phyloP scores from a whole-genome alignment of 2,888 invertebrate species.

The Acronicta alni region DNA sequence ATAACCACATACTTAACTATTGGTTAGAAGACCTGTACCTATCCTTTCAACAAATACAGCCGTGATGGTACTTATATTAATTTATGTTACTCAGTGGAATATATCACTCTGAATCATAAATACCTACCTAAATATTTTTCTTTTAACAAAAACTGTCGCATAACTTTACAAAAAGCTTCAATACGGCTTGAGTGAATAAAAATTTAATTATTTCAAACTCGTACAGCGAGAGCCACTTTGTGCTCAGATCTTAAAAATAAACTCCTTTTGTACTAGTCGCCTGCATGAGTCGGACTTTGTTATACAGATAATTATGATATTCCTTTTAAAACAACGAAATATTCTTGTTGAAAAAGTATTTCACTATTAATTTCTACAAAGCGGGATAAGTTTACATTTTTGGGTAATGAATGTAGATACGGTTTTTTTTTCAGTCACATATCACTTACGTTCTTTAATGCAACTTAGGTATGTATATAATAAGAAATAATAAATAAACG shows the following conservation, averaged over 20 bases:
- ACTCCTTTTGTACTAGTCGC: conserved; percentile 70
- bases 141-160: conserved; percentile 7
- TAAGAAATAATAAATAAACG: too few relatives aligned
- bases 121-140: not conserved
- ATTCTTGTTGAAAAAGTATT: conserved; percentile 15
- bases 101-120: not conserved
- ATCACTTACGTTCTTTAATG: too few relatives aligned
- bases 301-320: conserved; percentile 52
- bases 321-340: conserved; percentile 44
- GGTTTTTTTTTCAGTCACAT: too few relatives aligned
- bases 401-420: too few relatives aligned
- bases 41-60: too few relatives aligned
- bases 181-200: conserved; percentile 54
- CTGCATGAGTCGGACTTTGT: conserved; percentile 56
- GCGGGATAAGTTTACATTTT: not conserved
- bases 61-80: too few relatives aligned
- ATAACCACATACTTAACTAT: too few relatives aligned
- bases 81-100: too few relatives aligned
- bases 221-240: conserved; percentile 55
- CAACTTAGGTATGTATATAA: too few relatives aligned
- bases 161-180: conserved; percentile 43
- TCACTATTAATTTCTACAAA: conserved; percentile 7
- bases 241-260: conserved; percentile 73
- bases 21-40: too few relatives aligned
- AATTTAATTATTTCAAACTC: conserved; percentile 62